Percentiles rank a stretch among this genome's conserved stretches.
These are phyloP conservation scores for Congeria kusceri DNA, from an alignment of 2,888 invertebrate genomes.

Conservation along the genomic window DNA sequence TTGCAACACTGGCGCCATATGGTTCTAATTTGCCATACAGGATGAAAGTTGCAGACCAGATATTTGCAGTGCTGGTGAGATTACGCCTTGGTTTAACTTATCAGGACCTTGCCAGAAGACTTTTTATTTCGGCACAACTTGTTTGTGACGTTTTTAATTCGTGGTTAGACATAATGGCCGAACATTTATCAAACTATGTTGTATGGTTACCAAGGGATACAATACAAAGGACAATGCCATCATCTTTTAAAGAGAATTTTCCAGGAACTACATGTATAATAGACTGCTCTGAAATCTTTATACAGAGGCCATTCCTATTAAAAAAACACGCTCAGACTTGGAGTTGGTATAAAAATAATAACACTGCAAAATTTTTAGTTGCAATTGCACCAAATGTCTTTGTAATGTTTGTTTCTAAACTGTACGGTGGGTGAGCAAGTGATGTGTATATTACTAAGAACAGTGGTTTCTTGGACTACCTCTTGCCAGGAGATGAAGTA, in stretches of 20 bases:
- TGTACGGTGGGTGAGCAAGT: slow-evolving; percentile 33
- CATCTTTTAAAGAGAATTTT: slow-evolving; percentile 1
- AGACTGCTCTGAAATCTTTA: slow-evolving; percentile 43
- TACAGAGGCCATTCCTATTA: slow-evolving; percentile 20
- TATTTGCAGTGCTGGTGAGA: slow-evolving; percentile 9
- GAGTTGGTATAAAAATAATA: slow-evolving; percentile 28
- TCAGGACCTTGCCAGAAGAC: background rate
- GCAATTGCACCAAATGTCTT: slow-evolving; percentile 20
- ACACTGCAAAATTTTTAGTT: slow-evolving; percentile 8
- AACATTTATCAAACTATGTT: slow-evolving; percentile 6
- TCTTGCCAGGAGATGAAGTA: slow-evolving; percentile 49
- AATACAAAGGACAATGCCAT: slow-evolving; percentile 10
- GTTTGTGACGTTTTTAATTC: slow-evolving; percentile 1
- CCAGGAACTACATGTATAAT: slow-evolving; percentile 29
- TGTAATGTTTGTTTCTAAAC: slow-evolving; percentile 20
- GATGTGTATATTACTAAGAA: slow-evolving; percentile 32
- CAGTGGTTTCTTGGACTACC: slow-evolving; percentile 30
- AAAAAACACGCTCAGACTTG: slow-evolving; percentile 14
- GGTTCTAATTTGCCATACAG: slow-evolving; percentile 6
- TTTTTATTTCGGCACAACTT: slow-evolving; percentile 5
- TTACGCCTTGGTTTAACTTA: slow-evolving; percentile 2
- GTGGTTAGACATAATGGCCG: slow-evolving; percentile 3
- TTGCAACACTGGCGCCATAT: slow-evolving; percentile 11
- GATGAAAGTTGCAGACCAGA: slow-evolving; percentile 9
- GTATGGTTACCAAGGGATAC: slow-evolving; percentile 4